Conservation (phyloP, 2,797 vertebrate species). For the Pitangus sulphuratus region DNA sequence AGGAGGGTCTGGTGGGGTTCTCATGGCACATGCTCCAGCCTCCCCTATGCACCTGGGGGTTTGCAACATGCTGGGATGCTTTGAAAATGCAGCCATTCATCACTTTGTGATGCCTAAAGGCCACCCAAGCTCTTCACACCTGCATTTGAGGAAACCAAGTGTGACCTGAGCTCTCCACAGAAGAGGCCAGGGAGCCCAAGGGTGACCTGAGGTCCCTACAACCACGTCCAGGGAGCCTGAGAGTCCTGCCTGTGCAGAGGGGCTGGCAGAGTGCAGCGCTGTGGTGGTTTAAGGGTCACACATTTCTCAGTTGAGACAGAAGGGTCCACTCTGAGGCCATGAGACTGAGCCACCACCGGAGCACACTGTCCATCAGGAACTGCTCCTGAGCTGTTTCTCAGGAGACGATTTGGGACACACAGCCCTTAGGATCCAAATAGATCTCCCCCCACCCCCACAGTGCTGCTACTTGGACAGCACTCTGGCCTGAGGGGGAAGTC, state of each 20-base stretch:
- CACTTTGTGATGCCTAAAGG: accelerated
- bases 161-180: background rate
- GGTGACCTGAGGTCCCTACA: background rate
- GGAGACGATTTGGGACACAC: too few relatives aligned
- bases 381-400: background rate
- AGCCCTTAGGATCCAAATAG: background rate
- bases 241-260: background rate
- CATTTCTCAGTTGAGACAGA: background rate
- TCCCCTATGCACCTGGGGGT: accelerated
- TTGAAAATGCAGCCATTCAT: background rate
- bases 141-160: accelerated
- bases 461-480: accelerated
- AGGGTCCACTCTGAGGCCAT: accelerated
- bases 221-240: accelerated
- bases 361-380: background rate
- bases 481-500: accelerated
- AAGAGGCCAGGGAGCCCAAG: background rate
- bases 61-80: background rate
- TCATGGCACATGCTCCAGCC: accelerated
- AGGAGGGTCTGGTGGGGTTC: accelerated
- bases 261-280: accelerated
- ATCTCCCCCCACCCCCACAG: accelerated
- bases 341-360: accelerated
- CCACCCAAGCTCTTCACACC: background rate
- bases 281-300: accelerated